A percentile compares a stretch with the other conserved stretches of the same genome.
Evolutionary conservation across 1,140 invertebrate genomes (phyloP).

Genomic region (Atta texana): DNA sequence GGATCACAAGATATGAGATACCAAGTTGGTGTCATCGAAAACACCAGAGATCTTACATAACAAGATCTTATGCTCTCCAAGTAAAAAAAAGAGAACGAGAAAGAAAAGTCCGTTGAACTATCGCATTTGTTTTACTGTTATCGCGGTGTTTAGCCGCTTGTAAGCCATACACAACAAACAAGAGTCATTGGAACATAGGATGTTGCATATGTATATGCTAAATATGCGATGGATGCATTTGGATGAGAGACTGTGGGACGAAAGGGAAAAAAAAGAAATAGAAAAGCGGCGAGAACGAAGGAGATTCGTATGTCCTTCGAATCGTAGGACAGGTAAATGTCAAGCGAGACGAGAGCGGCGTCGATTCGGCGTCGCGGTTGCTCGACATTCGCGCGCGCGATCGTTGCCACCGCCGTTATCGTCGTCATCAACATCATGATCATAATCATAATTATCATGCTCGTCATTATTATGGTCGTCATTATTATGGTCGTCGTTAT

Average conservation of each 20-base stretch:
- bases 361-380: neutral
- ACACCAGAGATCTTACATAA: slow-evolving; percentile 34
- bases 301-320: neutral
- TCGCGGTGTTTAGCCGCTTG: neutral
- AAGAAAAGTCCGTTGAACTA: neutral
- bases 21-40: neutral
- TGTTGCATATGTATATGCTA: neutral
- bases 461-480: neutral
- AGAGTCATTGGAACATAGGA: neutral
- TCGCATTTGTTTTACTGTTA: neutral
- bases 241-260: neutral
- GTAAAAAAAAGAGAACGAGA: too few species aligned
- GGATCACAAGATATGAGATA: neutral
- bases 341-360: neutral
- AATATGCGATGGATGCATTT: neutral
- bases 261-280: neutral
- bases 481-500: neutral
- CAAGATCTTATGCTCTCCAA: neutral
- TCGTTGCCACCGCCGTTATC: neutral
- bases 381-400: slow-evolving; percentile 3
- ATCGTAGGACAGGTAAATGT: slow-evolving; percentile 10
- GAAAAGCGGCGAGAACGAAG: neutral
- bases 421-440: neutral
- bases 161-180: too few species aligned
- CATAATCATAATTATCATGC: neutral